Percentiles rank a stretch among this genome's conserved stretches.
Conservation (phyloP, 2,888 invertebrate genomes). For the Andrena hattorfiana region DNA sequence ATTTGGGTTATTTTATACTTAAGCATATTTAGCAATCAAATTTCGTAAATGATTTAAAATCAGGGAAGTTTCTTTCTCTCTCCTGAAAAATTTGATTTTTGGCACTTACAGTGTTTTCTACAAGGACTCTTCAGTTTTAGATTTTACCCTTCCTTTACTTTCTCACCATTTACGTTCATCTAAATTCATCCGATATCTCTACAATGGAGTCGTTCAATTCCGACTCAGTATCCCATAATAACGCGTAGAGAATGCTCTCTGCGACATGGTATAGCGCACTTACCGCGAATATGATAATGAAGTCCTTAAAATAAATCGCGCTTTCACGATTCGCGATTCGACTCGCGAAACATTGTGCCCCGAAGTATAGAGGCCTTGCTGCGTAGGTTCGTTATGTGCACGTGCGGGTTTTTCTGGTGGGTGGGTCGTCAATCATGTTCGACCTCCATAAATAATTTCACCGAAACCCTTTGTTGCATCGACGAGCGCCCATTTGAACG, state of each 20-base stretch:
- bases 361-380: conserved; percentile 2
- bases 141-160: neutral
- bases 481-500: neutral
- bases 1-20: no score
- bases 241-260: neutral
- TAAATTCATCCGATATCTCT: neutral
- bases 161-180: neutral
- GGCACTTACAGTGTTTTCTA: no score
- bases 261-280: neutral
- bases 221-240: neutral
- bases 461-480: conserved; percentile 16
- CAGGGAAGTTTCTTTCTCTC: no score
- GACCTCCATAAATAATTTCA: conserved; percentile 53
- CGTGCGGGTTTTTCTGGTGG: conserved; percentile 29
- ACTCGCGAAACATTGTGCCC: neutral
- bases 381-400: conserved; percentile 4
- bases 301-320: conserved; percentile 16
- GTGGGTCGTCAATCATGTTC: conserved; percentile 41
- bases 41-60: no score
- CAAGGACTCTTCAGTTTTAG: no score
- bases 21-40: no score
- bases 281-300: conserved; percentile 25
- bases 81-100: no score
- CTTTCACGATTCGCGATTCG: conserved; percentile 1
- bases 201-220: neutral